A percentile compares a stretch with the other conserved stretches of the same genome.
Conservation (phyloP, 2,888 invertebrate species). For the Chrysina gloriosa region DNA sequence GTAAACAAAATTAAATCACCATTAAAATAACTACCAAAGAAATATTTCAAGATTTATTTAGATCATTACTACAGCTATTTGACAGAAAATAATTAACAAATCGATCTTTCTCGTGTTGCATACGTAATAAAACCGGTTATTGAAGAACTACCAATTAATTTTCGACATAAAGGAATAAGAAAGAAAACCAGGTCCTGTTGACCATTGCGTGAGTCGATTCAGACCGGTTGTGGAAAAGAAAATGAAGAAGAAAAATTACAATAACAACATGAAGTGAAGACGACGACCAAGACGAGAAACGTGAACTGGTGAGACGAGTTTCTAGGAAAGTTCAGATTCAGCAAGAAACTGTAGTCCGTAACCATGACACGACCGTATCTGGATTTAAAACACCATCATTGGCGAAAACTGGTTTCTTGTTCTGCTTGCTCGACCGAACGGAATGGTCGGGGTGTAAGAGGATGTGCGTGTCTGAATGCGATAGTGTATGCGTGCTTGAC, state of each 20-base stretch:
- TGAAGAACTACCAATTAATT: constrained; percentile 13
- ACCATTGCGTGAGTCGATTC: constrained; percentile 27
- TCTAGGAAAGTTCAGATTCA: constrained; percentile 49
- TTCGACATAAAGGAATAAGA: constrained; percentile 21
- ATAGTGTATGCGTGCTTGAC: constrained; percentile 43
- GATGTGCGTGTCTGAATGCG: constrained; percentile 48
- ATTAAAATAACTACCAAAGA: no score
- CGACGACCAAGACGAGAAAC: constrained; percentile 5
- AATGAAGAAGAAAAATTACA: constrained; percentile 34
- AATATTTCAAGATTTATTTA: not conserved
- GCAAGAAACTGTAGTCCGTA: constrained; percentile 51
- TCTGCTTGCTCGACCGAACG: constrained; percentile 43
- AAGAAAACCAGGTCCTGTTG: constrained; percentile 4
- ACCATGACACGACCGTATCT: constrained; percentile 53
- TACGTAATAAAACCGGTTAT: constrained; percentile 17
- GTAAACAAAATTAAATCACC: no score
- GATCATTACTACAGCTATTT: not conserved
- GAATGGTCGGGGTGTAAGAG: constrained; percentile 44
- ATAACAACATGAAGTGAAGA: constrained; percentile 29
- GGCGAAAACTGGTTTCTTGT: constrained; percentile 48
- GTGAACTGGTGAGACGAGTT: constrained; percentile 39
- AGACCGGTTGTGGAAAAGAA: constrained; percentile 26
- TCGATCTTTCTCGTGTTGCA: not conserved
- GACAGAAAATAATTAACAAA: not conserved
- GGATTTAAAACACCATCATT: constrained; percentile 54